phyloP scores from a whole-genome alignment of 2,888 invertebrate genomes.

The Platycheirus rosarum region DNA sequence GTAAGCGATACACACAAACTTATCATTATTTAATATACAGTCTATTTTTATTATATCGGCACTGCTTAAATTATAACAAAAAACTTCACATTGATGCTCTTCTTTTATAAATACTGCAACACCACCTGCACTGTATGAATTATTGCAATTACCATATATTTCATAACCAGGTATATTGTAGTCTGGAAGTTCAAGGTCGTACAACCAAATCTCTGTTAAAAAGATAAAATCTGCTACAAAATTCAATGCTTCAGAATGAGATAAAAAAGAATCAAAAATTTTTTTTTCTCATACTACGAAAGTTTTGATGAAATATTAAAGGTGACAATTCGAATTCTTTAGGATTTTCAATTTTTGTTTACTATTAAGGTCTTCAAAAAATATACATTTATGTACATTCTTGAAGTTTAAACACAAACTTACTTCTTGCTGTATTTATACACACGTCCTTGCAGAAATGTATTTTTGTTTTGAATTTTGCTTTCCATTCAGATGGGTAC shows the following conservation, averaged over 20 bases:
- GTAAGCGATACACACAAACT: conserved; percentile 4
- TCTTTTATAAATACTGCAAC: conserved; percentile 24
- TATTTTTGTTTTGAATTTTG: too few species aligned
- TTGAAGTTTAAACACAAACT: too few species aligned
- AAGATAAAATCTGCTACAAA: conserved; percentile 22
- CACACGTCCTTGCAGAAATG: too few species aligned
- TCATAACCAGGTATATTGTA: conserved; percentile 34
- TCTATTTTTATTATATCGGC: conserved; percentile 6
- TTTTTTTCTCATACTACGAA: conserved; percentile 44
- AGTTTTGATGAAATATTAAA: conserved; percentile 33
- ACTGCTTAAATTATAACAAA: not conserved
- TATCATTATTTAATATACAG: not conserved
- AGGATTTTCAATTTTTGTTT: too few species aligned
- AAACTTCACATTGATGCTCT: not conserved
- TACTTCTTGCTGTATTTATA: too few species aligned
- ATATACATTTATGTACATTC: too few species aligned
- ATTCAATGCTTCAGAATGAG: conserved; percentile 23
- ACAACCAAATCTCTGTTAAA: conserved; percentile 33
- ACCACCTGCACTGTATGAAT: conserved; percentile 29
- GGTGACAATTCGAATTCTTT: too few species aligned
- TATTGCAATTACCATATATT: conserved; percentile 14
- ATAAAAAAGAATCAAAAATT: conserved; percentile 24
- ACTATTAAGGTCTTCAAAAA: too few species aligned
- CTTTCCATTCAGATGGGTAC: too few species aligned
- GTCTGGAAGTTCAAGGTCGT: conserved; percentile 17